Evolutionary conservation across 35 echinoderm and acorn worm species (phyloP), one percentile per base, ranked within the genome.

Genomic region (Lytechinus variegatus): DNA sequence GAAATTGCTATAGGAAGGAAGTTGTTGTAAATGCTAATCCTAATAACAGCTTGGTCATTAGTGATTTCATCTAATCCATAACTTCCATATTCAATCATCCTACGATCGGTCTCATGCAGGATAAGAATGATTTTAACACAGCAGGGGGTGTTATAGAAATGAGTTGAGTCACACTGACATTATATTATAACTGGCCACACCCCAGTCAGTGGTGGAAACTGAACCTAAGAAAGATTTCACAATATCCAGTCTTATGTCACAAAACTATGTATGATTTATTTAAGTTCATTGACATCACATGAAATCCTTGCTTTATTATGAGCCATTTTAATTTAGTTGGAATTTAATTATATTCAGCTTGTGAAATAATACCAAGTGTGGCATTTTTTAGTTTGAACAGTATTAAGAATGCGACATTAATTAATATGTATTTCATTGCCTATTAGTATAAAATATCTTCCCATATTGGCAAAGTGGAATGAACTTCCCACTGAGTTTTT

Each of bases 31-130:
- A 19, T 79, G 66, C 4, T 79, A 79, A 79, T 79, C 66, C 19
- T 16, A 24, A 79, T 0, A 79, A 79, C 66, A 79, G 66, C 66
- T 24, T 16, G 66, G 66, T 79, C 66, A 79, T 79, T 79, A 79
- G 16, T 79, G 66, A 79, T 79, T 79, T 79, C 66, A 24, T 8
- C 66, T 79, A 79, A 79, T 79, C 66, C 19, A 16, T 24, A 79
- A 79, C 66, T 79, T 79, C 66, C 66, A 79, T 79, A 79, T 79
- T 16, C n/a, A 79, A 79, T 79, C 66, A 79, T 79, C 66, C n/a
- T 79, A 16, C 66, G n/a, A 79, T 24, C n/a, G 16, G 21, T 10
- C 57, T 60, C 57, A 60, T 60, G 57, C 57, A 60, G 57, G 57
- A 16, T 6, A 79, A 24, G 66, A 79, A 79, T 6, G 66, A 79